Percentiles rank a stretch among this genome's conserved stretches.
These are phyloP conservation scores for Oreohelix idahoensis DNA, from an alignment of 1,140 invertebrate species.

Conservation along the genomic window DNA sequence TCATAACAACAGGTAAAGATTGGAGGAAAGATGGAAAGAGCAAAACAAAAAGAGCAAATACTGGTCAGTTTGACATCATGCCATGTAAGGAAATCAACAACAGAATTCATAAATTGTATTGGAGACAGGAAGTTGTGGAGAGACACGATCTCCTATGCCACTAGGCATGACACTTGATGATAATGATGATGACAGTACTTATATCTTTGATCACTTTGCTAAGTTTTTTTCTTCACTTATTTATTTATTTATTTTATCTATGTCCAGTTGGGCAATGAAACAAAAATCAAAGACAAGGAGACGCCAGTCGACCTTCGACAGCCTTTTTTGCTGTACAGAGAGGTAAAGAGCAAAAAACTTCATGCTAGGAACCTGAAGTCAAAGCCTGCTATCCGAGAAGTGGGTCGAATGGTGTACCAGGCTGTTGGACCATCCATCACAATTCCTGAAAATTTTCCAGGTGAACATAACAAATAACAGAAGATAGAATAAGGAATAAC, in stretches of 20 bases:
- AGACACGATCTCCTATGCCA: background rate
- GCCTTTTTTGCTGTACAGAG: slow-evolving; percentile 54
- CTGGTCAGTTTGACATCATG: too few species aligned
- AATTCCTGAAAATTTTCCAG: slow-evolving; percentile 46
- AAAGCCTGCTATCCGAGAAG: slow-evolving; percentile 40
- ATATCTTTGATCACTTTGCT: background rate
- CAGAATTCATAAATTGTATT: background rate
- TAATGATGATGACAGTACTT: background rate
- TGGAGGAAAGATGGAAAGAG: too few species aligned
- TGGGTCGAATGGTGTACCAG: slow-evolving; percentile 20
- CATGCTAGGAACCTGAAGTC: slow-evolving; percentile 52
- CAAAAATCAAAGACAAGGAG: slow-evolving; percentile 8
- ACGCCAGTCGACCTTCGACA: slow-evolving; percentile 50
- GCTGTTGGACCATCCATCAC: slow-evolving; percentile 50
- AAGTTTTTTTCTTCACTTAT: background rate
- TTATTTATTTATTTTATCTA: background rate
- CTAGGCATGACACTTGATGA: background rate
- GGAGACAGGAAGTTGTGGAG: background rate
- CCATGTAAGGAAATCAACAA: background rate
- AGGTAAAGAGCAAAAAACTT: slow-evolving; percentile 48
- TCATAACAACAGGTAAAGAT: too few species aligned
- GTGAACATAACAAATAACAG: slow-evolving; percentile 18
- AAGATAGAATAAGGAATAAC: background rate
- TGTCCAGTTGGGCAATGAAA: slow-evolving; percentile 22
- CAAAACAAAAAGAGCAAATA: too few species aligned